Percentiles rank a stretch among this genome's conserved stretches.
These are phyloP conservation scores for Pedionomus torquatus DNA, from an alignment of 2,113 vertebrate species.

Conservation along the genomic window DNA sequence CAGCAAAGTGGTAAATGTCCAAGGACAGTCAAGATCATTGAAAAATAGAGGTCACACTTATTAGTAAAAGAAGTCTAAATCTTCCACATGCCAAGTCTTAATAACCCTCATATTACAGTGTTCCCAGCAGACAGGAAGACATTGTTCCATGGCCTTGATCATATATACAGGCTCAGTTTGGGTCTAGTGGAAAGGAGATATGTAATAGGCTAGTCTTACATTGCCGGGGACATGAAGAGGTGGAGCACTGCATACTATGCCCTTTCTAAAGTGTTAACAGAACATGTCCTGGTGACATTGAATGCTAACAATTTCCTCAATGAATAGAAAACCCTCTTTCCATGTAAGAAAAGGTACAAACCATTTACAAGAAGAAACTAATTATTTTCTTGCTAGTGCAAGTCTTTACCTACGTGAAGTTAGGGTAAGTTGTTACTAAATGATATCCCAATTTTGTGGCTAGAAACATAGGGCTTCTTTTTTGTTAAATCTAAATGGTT, in stretches of 20 bases:
- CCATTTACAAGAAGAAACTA: background rate
- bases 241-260: background rate
- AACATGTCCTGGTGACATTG: background rate
- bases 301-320: background rate
- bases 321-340: background rate
- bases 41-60: slow-evolving; percentile 51
- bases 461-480: background rate
- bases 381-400: background rate
- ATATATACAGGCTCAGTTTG: background rate
- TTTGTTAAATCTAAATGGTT: background rate
- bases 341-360: background rate
- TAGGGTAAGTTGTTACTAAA: background rate
- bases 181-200: background rate
- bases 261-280: slow-evolving; percentile 25
- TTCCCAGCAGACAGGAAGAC: slow-evolving; percentile 2
- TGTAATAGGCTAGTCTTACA: background rate
- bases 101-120: background rate
- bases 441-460: background rate
- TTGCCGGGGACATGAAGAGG: background rate
- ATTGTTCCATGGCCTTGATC: background rate
- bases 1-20: background rate
- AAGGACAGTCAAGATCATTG: slow-evolving; percentile 16
- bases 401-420: background rate
- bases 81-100: background rate
- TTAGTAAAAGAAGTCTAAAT: slow-evolving; percentile 19